Conservation (phyloP, 23 tunicate genomes). For the Halocynthia roretzi region DNA sequence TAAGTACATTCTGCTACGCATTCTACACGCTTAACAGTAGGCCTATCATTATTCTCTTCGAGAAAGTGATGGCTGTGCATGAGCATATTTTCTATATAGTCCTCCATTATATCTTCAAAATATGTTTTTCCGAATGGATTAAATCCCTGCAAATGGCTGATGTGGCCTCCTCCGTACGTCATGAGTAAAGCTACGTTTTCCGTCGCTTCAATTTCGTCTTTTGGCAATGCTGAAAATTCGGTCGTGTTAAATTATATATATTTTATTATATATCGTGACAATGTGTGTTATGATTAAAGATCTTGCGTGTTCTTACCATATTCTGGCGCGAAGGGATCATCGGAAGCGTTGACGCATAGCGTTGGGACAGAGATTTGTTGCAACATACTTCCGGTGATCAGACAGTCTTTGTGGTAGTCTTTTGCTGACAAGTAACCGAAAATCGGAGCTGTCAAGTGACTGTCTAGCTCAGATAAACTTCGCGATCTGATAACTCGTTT, state of each 20-base stretch:
- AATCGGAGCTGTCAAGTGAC: neutral
- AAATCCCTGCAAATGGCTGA: constrained; percentile 41
- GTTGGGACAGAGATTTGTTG: neutral
- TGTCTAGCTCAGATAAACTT: neutral
- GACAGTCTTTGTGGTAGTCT: neutral
- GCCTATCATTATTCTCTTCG: no score
- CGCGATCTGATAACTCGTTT: neutral
- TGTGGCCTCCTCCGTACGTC: constrained; percentile 75
- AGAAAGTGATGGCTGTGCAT: no score
- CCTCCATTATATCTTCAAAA: constrained; percentile 34
- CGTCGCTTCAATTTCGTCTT: constrained; percentile 28
- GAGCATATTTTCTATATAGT: constrained; percentile 6
- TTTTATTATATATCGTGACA: no score
- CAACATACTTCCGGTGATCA: neutral
- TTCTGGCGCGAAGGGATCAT: neutral
- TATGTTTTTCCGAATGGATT: constrained; percentile 57
- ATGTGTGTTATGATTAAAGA: no score
- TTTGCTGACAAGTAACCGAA: neutral
- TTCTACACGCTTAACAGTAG: no score
- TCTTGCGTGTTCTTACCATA: neutral
- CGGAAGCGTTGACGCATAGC: neutral
- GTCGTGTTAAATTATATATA: no score
- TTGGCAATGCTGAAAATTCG: constrained; percentile 35
- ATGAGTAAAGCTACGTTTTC: constrained; percentile 56
- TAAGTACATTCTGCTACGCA: no score